These are phyloP conservation scores for Peromyscus melanophrys DNA, from an alignment of 2,797 vertebrate genomes.

Conservation along the genomic window DNA sequence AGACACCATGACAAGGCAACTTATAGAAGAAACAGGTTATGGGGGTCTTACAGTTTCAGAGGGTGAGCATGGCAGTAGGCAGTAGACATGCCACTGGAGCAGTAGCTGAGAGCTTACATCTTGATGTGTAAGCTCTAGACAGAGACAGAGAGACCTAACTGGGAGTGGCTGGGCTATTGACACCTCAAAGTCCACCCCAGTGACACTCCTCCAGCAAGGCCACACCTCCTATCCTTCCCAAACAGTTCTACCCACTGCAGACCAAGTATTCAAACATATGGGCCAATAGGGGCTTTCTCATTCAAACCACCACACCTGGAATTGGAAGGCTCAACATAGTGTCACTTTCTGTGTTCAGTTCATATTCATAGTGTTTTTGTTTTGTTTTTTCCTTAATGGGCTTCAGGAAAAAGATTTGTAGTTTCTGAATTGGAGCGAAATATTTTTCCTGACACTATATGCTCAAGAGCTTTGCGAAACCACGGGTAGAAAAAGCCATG, in stretches of 20 bases:
- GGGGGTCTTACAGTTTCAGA: neutral
- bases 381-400: slow-evolving; percentile 43
- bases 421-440: slow-evolving; percentile 80
- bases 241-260: no score
- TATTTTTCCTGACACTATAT: slow-evolving; percentile 85
- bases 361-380: neutral
- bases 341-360: slow-evolving; percentile 9
- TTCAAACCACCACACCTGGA: neutral
- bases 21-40: neutral
- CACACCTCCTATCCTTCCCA: neutral
- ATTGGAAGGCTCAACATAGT: neutral
- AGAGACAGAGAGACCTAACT: neutral
- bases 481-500: slow-evolving; percentile 86
- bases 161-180: no score
- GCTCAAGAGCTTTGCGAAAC: slow-evolving; percentile 85
- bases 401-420: slow-evolving; percentile 79
- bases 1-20: neutral
- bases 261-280: neutral
- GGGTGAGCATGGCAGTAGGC: neutral
- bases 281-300: neutral
- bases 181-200: neutral
- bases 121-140: neutral
- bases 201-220: no score
- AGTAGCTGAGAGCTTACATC: neutral
- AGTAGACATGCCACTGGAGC: neutral